Percentiles rank a stretch among this genome's conserved stretches.
Evolutionary conservation across 2,797 vertebrate genomes (phyloP).

Genomic region (Alcedo atthis): DNA sequence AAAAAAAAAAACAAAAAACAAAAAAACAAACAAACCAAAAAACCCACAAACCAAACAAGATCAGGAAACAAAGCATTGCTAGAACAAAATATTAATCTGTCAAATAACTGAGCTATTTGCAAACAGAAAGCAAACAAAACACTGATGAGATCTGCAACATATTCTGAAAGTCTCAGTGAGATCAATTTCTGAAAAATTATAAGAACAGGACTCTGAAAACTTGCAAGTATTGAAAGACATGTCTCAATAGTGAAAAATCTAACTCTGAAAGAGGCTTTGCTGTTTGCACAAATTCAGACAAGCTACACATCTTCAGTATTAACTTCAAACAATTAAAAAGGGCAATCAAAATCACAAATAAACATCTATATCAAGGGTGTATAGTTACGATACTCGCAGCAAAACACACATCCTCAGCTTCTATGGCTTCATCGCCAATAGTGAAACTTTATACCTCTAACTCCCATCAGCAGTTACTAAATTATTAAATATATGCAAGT

Average conservation of each 20-base stretch:
- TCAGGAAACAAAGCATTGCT: background rate
- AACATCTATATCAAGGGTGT: background rate
- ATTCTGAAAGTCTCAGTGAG: background rate
- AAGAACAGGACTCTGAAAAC: background rate
- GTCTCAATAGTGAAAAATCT: background rate
- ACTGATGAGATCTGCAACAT: background rate
- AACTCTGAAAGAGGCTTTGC: background rate
- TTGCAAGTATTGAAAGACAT: background rate
- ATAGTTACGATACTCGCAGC: background rate
- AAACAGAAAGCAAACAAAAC: background rate
- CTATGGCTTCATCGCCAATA: background rate
- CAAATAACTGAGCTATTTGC: background rate
- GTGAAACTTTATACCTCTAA: accelerated
- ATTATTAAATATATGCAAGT: background rate
- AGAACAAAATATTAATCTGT: background rate
- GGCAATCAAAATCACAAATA: background rate
- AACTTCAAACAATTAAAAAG: background rate
- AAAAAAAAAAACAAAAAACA: background rate
- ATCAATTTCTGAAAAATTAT: background rate
- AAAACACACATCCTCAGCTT: background rate
- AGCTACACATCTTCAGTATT: background rate
- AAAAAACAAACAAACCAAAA: background rate
- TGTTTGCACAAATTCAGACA: background rate
- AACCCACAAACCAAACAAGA: accelerated
- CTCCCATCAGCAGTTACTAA: background rate